A percentile compares a stretch with the other conserved stretches of the same genome.
Evolutionary conservation across 2,113 vertebrate species (phyloP).

Genomic region (Pseudorectes ferrugineus): DNA sequence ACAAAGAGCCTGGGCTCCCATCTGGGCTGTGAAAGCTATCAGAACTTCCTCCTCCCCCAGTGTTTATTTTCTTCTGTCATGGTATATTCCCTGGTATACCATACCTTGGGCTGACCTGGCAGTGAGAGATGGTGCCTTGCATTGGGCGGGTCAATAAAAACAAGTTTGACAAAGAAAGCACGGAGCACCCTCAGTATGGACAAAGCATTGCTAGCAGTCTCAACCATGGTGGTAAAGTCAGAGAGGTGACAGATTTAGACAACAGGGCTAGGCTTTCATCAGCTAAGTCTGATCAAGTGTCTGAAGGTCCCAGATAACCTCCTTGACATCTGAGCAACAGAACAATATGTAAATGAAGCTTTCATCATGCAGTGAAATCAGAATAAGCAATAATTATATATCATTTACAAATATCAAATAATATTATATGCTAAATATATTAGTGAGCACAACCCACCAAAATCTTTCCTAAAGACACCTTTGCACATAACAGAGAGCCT

Average conservation of each 20-base stretch:
- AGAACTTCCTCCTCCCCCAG: neutral
- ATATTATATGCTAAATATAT: neutral
- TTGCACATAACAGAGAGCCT: neutral
- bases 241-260: neutral
- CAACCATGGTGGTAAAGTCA: constrained; percentile 10
- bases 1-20: neutral
- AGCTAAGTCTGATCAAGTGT: constrained; percentile 17
- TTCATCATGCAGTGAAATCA: neutral
- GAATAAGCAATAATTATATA: neutral
- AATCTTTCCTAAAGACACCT: neutral
- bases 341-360: neutral
- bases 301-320: constrained; percentile 19
- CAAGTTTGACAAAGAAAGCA: constrained; percentile 36
- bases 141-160: neutral
- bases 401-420: neutral
- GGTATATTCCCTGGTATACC: constrained; percentile 15
- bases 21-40: constrained; percentile 9
- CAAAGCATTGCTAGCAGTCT: neutral
- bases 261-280: constrained; percentile 23
- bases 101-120: neutral
- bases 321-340: neutral
- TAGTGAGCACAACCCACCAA: neutral
- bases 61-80: constrained; percentile 64
- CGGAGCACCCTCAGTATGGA: neutral
- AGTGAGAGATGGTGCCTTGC: neutral